Evolutionary conservation across 2,888 invertebrate species (phyloP), one percentile per base, ranked within the genome.

Genomic region (Morinoia aosen): DNA sequence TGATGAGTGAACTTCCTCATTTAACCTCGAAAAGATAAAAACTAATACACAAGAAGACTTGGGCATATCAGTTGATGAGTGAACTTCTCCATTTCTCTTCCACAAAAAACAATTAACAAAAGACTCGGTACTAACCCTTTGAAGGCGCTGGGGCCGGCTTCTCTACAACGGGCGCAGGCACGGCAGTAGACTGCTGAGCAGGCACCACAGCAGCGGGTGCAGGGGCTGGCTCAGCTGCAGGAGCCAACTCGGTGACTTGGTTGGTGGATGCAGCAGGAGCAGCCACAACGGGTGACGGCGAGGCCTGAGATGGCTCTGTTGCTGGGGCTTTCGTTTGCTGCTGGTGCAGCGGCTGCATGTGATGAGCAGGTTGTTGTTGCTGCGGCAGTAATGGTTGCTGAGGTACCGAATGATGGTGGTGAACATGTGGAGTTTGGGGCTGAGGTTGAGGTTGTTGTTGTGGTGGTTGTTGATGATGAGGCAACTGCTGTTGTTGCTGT

Each of bases 121-220:
- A 39, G n/a, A 88, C 16, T 93, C 33, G 93, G 56, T 93, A 93
- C 93, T 93, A 10, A 93, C 93, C 93, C 93, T 93, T 93, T 8
- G 56, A 5, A 33, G 56, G 93, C 7, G 57, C 56, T 12, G 11
- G 93, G 12, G 40, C 90, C 90, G 4, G 90, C 40, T 90, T 90
- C 40, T 90, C 48, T 8, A 11, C 40, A 39, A 48, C 90, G 11
- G 93, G 57, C 56, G 57, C 93, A 93, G 93, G 48, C 11, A 33
- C 12, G 33, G 14, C 33, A 57, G 93, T 4, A 57, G 93, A 8
- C 56, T 56, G 57, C 10, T 56, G 93, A 33, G 25, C 57, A 57
- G 93, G 93, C 5, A 57, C 93, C 39, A 57, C n/a, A 56, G 93
- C 16, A 14, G 33, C 93, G 19, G 93, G 40, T 19, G 93, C 57